These are phyloP conservation scores for Melanerpes aurifrons DNA, from an alignment of 2,113 vertebrate species.

Conservation along the genomic window DNA sequence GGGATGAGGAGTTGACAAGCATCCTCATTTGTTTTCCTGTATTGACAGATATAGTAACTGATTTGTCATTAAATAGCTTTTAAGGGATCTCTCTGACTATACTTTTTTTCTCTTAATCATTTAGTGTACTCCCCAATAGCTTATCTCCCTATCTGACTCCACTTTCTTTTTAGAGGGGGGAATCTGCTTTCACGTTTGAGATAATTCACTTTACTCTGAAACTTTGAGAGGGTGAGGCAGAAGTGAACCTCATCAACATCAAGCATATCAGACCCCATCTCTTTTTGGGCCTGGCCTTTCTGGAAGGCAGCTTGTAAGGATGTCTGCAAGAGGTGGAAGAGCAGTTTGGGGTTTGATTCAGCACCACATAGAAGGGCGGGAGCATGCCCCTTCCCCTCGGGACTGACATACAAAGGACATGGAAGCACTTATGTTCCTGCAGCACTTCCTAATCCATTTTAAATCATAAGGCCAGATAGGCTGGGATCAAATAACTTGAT, in stretches of 20 bases:
- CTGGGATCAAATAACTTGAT: not conserved
- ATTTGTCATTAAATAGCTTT: conserved; percentile 62
- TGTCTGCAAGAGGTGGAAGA: not conserved
- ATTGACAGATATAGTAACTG: conserved; percentile 70
- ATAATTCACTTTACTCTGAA: conserved; percentile 31
- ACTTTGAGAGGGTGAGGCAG: conserved; percentile 15
- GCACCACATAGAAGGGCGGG: not conserved
- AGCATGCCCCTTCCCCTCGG: not conserved
- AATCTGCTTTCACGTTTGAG: conserved; percentile 7
- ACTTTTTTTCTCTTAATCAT: conserved; percentile 25
- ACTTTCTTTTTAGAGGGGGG: not conserved
- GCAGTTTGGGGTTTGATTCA: not conserved
- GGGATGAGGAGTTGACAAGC: conserved; percentile 70
- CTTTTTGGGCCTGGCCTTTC: not conserved
- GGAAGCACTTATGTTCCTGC: not conserved
- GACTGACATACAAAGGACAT: not conserved
- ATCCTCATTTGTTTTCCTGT: conserved; percentile 58
- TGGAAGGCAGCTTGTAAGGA: not conserved
- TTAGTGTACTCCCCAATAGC: not conserved
- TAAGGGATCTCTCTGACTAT: conserved; percentile 36
- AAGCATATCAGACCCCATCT: not conserved
- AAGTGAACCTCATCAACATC: not conserved
- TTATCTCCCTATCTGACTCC: conserved; percentile 5
- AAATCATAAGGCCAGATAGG: not conserved
- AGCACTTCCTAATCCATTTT: not conserved